phyloP scores from a whole-genome alignment of 2,888 invertebrate genomes.

The Tenodera sinensis region DNA sequence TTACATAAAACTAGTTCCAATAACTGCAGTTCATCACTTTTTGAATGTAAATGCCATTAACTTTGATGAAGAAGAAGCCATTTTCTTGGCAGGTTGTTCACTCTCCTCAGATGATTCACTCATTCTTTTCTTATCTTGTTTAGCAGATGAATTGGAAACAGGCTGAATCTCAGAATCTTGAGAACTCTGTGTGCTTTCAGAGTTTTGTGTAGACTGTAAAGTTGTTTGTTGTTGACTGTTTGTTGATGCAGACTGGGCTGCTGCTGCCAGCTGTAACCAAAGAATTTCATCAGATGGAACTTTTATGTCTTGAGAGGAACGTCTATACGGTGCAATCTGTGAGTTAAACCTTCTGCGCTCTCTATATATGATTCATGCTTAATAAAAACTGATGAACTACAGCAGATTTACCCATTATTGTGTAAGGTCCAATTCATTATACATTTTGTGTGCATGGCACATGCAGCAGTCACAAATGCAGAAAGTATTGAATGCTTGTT shows the following conservation, averaged over 20 bases:
- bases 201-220: neutral
- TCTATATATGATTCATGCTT: no score
- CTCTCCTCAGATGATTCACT: neutral
- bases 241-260: neutral
- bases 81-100: constrained; percentile 16
- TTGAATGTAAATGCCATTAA: constrained; percentile 30
- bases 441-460: no score
- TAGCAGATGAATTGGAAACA: neutral
- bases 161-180: neutral
- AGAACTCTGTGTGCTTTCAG: neutral
- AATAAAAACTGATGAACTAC: no score
- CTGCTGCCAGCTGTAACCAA: neutral
- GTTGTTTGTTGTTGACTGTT: neutral
- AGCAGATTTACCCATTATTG: no score
- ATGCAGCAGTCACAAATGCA: no score
- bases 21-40: constrained; percentile 4
- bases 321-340: no score
- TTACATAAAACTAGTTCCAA: no score
- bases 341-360: no score
- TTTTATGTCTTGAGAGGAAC: neutral
- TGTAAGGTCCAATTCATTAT: no score
- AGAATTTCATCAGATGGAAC: neutral
- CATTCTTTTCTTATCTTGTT: constrained; percentile 13
- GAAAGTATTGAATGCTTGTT: no score
- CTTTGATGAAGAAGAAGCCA: constrained; percentile 22